Conservation (phyloP, 1,140 invertebrate species). For the Neomicropteryx cornuta region DNA sequence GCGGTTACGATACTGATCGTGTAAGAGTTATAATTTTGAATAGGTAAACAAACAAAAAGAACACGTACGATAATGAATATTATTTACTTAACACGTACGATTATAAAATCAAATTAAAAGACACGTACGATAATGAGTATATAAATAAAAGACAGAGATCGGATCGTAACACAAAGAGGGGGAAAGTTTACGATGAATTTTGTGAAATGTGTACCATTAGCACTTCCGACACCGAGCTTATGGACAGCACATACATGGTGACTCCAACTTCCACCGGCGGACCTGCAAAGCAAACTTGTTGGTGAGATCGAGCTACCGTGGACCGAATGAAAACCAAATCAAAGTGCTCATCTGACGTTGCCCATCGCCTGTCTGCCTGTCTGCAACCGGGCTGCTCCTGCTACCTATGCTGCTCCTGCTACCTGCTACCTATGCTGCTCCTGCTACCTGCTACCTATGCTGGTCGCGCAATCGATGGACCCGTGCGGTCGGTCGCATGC, state of each 20-base stretch:
- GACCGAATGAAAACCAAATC: constrained; percentile 40
- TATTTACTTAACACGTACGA: no score
- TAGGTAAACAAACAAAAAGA: no score
- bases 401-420: no score
- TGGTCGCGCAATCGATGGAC: no score
- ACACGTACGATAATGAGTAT: constrained; percentile 5
- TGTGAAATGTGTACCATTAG: constrained; percentile 69
- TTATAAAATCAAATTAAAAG: no score
- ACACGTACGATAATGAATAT: no score
- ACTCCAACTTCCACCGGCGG: constrained; percentile 88
- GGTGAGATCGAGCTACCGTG: constrained; percentile 25
- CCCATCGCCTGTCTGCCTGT: constrained; percentile 28
- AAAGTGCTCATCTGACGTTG: constrained; percentile 30
- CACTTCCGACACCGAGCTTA: constrained; percentile 95
- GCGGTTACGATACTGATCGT: no score
- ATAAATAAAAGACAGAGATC: constrained; percentile 2
- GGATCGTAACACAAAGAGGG: constrained; percentile 2
- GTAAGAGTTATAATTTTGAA: no score
- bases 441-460: no score
- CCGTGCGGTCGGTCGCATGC: no score
- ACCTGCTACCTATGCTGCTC: no score
- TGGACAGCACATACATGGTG: constrained; percentile 95
- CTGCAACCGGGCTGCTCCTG: constrained; percentile 11
- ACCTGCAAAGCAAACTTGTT: constrained; percentile 62
- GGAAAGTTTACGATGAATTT: no score